Conservation (phyloP, 2,888 invertebrate species). For the Thelaira solivaga region DNA sequence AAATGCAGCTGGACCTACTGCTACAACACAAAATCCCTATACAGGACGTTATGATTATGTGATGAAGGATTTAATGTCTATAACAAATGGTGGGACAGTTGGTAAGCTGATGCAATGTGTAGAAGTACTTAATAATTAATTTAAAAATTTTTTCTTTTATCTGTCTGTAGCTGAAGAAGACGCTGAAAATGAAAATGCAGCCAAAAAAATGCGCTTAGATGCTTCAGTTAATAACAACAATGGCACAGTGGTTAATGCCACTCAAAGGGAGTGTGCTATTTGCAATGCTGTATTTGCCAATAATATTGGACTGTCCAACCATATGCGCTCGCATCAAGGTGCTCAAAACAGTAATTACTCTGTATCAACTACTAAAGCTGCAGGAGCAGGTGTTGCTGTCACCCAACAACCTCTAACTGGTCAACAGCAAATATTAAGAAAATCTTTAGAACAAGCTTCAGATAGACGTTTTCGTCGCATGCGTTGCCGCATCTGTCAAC, state of each 20-base stretch:
- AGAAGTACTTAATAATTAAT: constrained; percentile 1
- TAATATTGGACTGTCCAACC: constrained; percentile 76
- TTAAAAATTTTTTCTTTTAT: constrained; percentile 9
- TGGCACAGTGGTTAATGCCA: constrained; percentile 24
- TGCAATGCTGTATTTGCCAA: constrained; percentile 75
- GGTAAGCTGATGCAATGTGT: constrained; percentile 66
- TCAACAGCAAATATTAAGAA: constrained; percentile 71
- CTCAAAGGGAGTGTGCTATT: constrained; percentile 73
- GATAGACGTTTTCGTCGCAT: constrained; percentile 75
- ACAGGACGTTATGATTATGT: constrained; percentile 75
- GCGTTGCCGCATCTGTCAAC: constrained; percentile 76
- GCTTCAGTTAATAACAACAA: constrained; percentile 58
- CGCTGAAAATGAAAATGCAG: constrained; percentile 68
- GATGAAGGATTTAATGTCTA: constrained; percentile 76
- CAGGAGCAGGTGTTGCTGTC: constrained; percentile 21
- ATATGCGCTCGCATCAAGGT: constrained; percentile 75
- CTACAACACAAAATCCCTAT: constrained; percentile 69
- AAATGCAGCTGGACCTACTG: constrained; percentile 66
- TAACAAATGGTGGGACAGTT: constrained; percentile 75
- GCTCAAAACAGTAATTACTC: constrained; percentile 67
- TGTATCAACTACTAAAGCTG: constrained; percentile 60
- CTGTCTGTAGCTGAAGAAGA: constrained; percentile 69
- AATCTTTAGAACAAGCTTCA: constrained; percentile 73
- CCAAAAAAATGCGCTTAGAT: constrained; percentile 72
- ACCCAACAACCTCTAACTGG: constrained; percentile 46